Evolutionary conservation across 1,140 invertebrate genomes (phyloP).

Genomic region (Aphidius gifuensis): DNA sequence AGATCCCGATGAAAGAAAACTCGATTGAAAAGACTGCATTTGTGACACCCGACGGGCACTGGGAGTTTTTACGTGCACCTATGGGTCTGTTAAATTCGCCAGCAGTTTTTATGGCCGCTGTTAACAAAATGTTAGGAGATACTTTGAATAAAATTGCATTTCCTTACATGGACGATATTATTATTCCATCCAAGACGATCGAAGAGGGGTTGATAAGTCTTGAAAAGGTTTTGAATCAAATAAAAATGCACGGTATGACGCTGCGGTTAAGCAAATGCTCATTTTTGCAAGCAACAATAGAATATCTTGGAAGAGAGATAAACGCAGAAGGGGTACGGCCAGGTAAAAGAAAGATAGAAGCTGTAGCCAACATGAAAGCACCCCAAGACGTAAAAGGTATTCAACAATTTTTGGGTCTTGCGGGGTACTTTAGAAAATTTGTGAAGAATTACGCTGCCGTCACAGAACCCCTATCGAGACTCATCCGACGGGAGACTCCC

Average conservation of each 20-base stretch:
- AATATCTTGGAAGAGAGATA: constrained; percentile 31
- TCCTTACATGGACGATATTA: constrained; percentile 34
- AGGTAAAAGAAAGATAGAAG: constrained; percentile 33
- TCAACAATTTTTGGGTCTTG: constrained; percentile 37
- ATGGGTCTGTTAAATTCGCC: constrained; percentile 32
- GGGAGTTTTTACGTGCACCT: constrained; percentile 37
- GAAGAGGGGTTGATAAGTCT: constrained; percentile 24
- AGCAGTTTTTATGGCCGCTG: constrained; percentile 28
- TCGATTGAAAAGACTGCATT: constrained; percentile 24
- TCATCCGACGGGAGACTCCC: neutral
- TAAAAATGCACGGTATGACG: constrained; percentile 18
- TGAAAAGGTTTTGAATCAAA: constrained; percentile 21
- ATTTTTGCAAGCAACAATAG: constrained; percentile 28
- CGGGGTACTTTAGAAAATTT: constrained; percentile 40
- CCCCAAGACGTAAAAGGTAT: constrained; percentile 35
- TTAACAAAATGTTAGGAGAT: constrained; percentile 35
- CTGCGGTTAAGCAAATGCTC: constrained; percentile 31
- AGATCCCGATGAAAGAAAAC: constrained; percentile 25
- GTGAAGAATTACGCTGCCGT: constrained; percentile 32
- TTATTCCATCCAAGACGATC: constrained; percentile 25
- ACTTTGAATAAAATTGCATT: constrained; percentile 22
- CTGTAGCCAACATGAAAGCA: constrained; percentile 34
- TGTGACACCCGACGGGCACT: too few species aligned
- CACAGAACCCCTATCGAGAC: constrained; percentile 28
- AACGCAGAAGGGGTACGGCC: constrained; percentile 28